phyloP scores from a whole-genome alignment of 2,113 vertebrate genomes.

The Ciconia boyciana region DNA sequence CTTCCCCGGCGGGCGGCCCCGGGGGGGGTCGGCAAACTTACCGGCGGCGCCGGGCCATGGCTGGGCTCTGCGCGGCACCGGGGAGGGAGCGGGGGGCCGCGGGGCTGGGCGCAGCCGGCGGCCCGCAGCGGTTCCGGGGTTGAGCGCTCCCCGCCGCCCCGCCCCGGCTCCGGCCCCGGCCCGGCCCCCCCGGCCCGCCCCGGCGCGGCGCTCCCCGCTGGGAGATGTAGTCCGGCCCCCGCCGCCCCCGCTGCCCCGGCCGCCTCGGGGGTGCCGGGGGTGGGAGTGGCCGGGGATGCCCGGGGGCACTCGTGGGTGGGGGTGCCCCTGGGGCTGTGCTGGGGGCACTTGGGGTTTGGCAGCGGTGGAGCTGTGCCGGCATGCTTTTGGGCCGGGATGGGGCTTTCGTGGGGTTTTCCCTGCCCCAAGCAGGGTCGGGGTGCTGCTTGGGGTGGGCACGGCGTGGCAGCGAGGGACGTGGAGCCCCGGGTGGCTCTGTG shows the following conservation, averaged over 20 bases:
- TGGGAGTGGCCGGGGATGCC: not conserved
- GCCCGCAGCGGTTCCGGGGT: not conserved
- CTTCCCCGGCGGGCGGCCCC: not conserved
- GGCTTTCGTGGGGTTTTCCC: not conserved
- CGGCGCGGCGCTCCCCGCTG: not conserved
- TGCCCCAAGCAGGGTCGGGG: accelerated
- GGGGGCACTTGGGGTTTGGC: not conserved
- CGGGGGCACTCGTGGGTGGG: accelerated
- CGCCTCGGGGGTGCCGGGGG: too few species aligned
- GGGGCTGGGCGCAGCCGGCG: not conserved
- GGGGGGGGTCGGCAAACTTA: not conserved
- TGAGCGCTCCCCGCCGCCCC: not conserved
- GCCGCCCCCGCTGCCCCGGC: not conserved
- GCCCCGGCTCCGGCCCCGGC: not conserved
- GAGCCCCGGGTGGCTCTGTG: not conserved
- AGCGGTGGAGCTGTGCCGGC: too few species aligned
- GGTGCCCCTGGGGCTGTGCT: too few species aligned
- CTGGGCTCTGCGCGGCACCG: not conserved
- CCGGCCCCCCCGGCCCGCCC: not conserved
- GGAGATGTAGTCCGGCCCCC: not conserved
- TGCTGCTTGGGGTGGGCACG: not conserved
- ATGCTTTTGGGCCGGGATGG: too few species aligned
- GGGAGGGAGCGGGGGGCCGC: too few species aligned
- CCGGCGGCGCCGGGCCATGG: not conserved
- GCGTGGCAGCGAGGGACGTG: accelerated